These are phyloP conservation scores for Alsophila aescularia DNA, from an alignment of 2,888 invertebrate genomes.

Conservation along the genomic window DNA sequence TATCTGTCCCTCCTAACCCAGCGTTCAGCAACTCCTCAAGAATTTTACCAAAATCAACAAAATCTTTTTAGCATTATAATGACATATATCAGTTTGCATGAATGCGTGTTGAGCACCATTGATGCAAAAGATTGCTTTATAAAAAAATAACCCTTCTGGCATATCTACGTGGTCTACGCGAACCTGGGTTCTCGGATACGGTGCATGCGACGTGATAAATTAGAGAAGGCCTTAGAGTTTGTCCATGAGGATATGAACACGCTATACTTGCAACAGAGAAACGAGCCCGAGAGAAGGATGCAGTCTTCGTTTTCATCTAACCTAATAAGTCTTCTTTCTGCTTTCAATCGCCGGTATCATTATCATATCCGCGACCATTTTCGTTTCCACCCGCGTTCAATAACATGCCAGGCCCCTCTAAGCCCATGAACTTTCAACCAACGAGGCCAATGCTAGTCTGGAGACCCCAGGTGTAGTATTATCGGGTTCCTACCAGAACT, in stretches of 20 bases:
- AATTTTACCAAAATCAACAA: slow-evolving; percentile 38
- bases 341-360: no score
- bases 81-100: slow-evolving; percentile 37
- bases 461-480: background rate
- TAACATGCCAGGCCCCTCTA: background rate
- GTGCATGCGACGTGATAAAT: slow-evolving; percentile 39
- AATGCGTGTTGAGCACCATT: slow-evolving; percentile 28
- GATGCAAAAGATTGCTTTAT: slow-evolving; percentile 34
- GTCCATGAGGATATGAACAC: slow-evolving; percentile 39
- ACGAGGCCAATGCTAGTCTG: background rate
- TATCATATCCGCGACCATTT: no score
- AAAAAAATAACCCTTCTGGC: slow-evolving; percentile 38
- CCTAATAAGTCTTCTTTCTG: no score
- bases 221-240: slow-evolving; percentile 39
- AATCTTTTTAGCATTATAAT: slow-evolving; percentile 40
- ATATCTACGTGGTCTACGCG: slow-evolving; percentile 35
- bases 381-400: no score
- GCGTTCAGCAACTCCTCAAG: slow-evolving; percentile 33
- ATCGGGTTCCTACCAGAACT: slow-evolving; percentile 11
- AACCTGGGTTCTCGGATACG: slow-evolving; percentile 40
- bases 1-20: slow-evolving; percentile 34
- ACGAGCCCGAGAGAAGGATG: background rate
- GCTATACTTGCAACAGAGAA: slow-evolving; percentile 34
- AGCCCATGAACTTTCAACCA: background rate
- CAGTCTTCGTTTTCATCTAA: background rate